Conservation (phyloP, 1,140 invertebrate species). For the Ostrea denselamellosa region DNA sequence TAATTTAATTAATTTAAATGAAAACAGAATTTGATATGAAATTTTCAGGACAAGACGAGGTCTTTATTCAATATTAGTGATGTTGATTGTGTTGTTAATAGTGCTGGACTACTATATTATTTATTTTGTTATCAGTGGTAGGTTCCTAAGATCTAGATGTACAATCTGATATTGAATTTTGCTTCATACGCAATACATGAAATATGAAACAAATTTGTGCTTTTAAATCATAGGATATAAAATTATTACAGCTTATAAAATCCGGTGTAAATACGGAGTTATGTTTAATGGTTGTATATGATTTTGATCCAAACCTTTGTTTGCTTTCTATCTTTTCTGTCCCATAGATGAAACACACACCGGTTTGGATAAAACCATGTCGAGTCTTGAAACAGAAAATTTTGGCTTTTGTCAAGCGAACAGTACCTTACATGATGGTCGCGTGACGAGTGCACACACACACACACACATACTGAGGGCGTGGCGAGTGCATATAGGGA, state of each 20-base stretch:
- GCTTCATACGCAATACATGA: constrained; percentile 31
- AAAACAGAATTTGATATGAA: neutral
- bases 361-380: no score
- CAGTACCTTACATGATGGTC: no score
- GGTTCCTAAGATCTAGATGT: neutral
- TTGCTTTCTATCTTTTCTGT: no score
- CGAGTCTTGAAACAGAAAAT: no score
- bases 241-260: neutral
- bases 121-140: neutral
- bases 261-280: neutral
- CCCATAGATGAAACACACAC: no score
- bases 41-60: neutral
- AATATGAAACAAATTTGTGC: neutral
- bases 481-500: no score
- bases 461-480: no score
- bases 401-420: no score
- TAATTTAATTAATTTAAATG: neutral
- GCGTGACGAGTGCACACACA: no score
- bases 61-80: neutral
- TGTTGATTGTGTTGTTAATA: neutral
- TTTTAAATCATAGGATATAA: neutral
- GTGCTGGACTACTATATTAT: neutral
- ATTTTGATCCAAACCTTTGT: no score
- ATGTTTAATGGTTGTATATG: no score
- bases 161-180: neutral